phyloP scores from a whole-genome alignment of 2,113 vertebrate species.

The Barnardius zonarius region DNA sequence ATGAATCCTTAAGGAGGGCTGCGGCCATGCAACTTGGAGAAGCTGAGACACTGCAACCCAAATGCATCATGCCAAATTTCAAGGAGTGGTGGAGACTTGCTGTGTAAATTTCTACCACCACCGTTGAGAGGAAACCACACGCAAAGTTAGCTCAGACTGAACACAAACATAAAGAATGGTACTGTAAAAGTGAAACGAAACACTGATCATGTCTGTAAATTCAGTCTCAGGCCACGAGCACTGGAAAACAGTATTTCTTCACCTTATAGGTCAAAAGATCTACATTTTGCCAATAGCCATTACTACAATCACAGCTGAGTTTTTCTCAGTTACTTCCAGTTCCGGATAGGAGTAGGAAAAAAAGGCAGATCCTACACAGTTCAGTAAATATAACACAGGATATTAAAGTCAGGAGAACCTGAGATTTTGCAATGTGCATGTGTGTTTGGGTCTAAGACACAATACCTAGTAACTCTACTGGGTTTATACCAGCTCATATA shows the following conservation, averaged over 20 bases:
- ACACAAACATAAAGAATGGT: neutral
- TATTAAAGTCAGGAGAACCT: neutral
- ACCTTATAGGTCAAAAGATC: neutral
- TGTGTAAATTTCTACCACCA: neutral
- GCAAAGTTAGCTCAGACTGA: neutral
- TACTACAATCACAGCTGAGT: neutral
- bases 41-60: neutral
- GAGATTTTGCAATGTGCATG: neutral
- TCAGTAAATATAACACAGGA: neutral
- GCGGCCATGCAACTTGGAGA: neutral
- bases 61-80: neutral
- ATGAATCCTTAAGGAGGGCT: neutral
- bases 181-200: neutral
- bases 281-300: neutral
- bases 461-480: neutral
- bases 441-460: neutral
- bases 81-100: neutral
- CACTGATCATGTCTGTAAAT: neutral
- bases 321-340: neutral
- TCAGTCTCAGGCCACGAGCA: neutral
- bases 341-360: neutral
- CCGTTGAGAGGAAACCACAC: accelerated
- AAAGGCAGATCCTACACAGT: neutral
- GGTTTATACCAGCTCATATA: neutral
- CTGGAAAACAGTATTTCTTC: neutral